These are phyloP conservation scores for Zaprionus africanus DNA, from an alignment of 1,140 invertebrate genomes.

Conservation along the genomic window DNA sequence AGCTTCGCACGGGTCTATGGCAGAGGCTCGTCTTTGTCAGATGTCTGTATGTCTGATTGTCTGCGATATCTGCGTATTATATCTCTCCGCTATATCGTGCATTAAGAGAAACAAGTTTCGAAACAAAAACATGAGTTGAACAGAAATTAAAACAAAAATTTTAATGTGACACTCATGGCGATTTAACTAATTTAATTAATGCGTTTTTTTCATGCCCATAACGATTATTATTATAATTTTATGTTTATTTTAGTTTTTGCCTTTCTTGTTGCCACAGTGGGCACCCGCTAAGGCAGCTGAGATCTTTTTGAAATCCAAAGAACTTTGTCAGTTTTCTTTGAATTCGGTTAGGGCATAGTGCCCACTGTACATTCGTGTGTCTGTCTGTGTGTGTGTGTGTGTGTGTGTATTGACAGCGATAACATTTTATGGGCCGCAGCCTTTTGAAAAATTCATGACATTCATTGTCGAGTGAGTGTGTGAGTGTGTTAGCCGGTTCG, in stretches of 20 bases:
- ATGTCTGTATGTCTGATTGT: background rate
- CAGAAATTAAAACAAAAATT: conserved; percentile 42
- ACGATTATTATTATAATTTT: conserved; percentile 68
- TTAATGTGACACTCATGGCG: conserved; percentile 76
- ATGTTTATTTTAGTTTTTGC: conserved; percentile 26
- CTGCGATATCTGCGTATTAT: conserved; percentile 18
- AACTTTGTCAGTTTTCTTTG: background rate
- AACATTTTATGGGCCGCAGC: conserved; percentile 44
- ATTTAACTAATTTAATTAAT: conserved; percentile 80
- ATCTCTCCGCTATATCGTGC: conserved; percentile 16
- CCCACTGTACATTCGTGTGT: conserved; percentile 24
- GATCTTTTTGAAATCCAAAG: background rate
- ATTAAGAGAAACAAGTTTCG: conserved; percentile 39
- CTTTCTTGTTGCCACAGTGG: conserved; percentile 13
- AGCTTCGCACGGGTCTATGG: conserved; percentile 1
- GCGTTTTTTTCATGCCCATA: conserved; percentile 64
- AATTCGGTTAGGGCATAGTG: background rate
- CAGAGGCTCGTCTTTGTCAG: conserved; percentile 36
- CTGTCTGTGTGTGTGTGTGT: conserved; percentile 24
- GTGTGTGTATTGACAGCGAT: conserved; percentile 39
- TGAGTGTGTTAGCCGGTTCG: conserved; percentile 21
- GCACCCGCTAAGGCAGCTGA: background rate
- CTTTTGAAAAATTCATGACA: conserved; percentile 36
- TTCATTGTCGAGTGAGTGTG: conserved; percentile 24
- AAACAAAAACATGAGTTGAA: conserved; percentile 12